phyloP scores from a whole-genome alignment of 2,113 vertebrate genomes.

The Ivindomyrus marchei region DNA sequence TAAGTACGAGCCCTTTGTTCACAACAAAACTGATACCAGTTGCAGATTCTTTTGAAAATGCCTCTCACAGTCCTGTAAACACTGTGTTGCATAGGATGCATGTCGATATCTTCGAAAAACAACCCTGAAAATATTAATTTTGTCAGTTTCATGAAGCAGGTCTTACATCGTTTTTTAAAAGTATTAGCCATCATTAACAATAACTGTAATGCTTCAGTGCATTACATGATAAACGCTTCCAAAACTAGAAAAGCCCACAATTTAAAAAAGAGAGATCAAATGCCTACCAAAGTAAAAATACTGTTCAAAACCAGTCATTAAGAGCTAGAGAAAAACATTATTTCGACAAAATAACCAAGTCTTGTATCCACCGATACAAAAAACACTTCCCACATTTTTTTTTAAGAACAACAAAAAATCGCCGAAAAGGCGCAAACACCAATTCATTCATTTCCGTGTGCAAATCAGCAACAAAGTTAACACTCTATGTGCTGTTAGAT shows the following conservation, averaged over 20 bases:
- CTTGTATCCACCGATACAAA: background rate
- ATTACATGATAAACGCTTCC: background rate
- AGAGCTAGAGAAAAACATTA: background rate
- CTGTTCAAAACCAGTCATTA: background rate
- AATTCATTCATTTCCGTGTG: slow-evolving; percentile 26
- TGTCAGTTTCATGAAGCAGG: background rate
- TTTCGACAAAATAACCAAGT: background rate
- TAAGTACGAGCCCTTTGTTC: slow-evolving; percentile 45
- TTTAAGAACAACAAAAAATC: slow-evolving; percentile 22
- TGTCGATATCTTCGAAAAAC: background rate
- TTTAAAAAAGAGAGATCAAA: background rate
- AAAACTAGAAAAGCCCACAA: background rate
- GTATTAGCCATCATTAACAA: background rate
- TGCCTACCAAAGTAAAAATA: background rate
- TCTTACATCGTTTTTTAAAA: background rate
- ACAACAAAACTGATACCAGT: slow-evolving; percentile 18
- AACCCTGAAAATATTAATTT: background rate
- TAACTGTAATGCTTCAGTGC: background rate
- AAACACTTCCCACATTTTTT: background rate
- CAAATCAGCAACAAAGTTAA: slow-evolving; percentile 19
- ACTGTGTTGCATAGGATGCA: background rate
- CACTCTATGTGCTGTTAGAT: slow-evolving; percentile 27
- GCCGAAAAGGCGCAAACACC: slow-evolving; percentile 15
- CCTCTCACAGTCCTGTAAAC: background rate
- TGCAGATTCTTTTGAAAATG: background rate